Percentiles rank a stretch among this genome's conserved stretches.
phyloP scores from a whole-genome alignment of 1,140 invertebrate species.

The Drosophila truncata region DNA sequence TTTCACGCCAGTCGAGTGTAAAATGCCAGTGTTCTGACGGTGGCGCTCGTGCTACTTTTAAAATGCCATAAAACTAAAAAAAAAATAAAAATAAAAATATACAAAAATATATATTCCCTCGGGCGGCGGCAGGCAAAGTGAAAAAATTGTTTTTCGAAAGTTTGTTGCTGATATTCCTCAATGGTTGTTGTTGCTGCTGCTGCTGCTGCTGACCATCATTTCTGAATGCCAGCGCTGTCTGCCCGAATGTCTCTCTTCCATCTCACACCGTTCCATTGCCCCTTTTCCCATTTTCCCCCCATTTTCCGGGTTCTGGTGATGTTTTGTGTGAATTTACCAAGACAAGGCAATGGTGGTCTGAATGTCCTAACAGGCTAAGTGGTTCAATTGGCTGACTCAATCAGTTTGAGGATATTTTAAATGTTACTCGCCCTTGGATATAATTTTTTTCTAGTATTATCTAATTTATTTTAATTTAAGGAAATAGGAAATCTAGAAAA shows the following conservation, averaged over 20 bases:
- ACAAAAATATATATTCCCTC: conserved; percentile 37
- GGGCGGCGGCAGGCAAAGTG: conserved; percentile 57
- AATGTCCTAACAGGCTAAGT: conserved; percentile 27
- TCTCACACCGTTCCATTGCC: neutral
- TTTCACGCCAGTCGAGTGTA: conserved; percentile 81
- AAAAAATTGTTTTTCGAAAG: conserved; percentile 76
- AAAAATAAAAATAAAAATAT: conserved; percentile 21
- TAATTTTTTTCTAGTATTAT: too few species aligned
- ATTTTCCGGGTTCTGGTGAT: conserved; percentile 13
- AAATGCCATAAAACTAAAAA: conserved; percentile 77
- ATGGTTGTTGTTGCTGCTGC: conserved; percentile 28
- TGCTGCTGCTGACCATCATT: conserved; percentile 58
- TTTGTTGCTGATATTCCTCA: conserved; percentile 50
- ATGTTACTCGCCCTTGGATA: too few species aligned
- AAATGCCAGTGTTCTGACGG: conserved; percentile 50
- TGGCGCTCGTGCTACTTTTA: conserved; percentile 59
- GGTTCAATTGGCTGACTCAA: conserved; percentile 13
- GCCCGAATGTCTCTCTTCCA: conserved; percentile 37
- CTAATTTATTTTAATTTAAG: neutral
- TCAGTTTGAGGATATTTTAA: neutral
- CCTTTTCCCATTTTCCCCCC: neutral
- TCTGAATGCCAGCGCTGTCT: conserved; percentile 41
- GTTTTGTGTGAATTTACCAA: conserved; percentile 67
- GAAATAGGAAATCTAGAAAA: too few species aligned
- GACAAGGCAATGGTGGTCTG: conserved; percentile 46